These are phyloP conservation scores for Phaenicophaeus curvirostris DNA, from an alignment of 2,797 vertebrate species.

Conservation along the genomic window DNA sequence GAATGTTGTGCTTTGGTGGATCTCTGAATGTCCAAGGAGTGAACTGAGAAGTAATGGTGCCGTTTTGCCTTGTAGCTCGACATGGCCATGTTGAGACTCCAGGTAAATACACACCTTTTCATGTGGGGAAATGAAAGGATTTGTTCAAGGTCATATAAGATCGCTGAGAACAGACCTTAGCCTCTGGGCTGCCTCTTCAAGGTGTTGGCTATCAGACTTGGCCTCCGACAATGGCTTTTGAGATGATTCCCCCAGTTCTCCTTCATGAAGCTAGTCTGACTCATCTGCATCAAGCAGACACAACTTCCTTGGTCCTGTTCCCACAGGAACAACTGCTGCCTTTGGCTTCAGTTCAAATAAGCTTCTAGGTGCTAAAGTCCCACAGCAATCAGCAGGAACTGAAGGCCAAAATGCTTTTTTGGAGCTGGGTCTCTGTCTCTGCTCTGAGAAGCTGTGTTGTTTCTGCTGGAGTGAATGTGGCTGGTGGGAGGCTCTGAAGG, in stretches of 20 bases:
- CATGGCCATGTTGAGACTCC: fast-evolving
- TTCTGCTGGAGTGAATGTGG: not conserved
- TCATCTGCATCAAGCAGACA: not conserved
- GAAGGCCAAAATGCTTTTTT: not conserved
- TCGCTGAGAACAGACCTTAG: not conserved
- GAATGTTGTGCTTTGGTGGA: not conserved
- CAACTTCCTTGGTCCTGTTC: constrained; percentile 19
- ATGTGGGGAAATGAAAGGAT: not conserved
- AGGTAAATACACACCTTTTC: not conserved
- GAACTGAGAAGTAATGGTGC: not conserved
- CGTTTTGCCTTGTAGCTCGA: not conserved
- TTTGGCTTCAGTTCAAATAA: not conserved
- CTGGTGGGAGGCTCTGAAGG: not conserved
- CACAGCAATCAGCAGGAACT: not conserved
- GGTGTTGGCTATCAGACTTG: not conserved
- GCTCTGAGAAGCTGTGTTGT: not conserved
- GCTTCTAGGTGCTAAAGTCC: constrained; percentile 9
- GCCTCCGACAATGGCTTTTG: not conserved
- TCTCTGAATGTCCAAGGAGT: not conserved
- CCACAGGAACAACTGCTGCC: not conserved
- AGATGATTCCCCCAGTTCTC: not conserved
- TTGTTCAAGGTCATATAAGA: not conserved
- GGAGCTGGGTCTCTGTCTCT: not conserved
- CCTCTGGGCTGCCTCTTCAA: not conserved
- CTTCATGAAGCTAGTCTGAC: not conserved